Evolutionary conservation across 35 echinoderm and acorn worm species (phyloP).

Genomic region (Heliocidaris erythrogramma): DNA sequence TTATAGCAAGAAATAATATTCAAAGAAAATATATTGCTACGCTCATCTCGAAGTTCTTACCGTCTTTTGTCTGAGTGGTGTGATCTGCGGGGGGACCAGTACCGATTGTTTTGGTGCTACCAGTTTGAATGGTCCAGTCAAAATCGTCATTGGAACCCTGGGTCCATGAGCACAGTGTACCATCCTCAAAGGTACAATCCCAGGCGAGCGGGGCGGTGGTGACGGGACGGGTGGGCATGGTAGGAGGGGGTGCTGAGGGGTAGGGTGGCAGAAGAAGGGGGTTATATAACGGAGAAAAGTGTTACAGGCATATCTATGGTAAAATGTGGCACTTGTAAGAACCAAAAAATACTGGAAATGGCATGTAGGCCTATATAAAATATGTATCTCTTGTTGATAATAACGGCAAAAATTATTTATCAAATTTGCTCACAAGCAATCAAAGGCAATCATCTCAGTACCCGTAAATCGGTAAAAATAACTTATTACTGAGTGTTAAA

Average conservation of each 20-base stretch:
- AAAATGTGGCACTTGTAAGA: too few relatives aligned
- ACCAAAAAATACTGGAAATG: too few relatives aligned
- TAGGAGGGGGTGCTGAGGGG: not conserved
- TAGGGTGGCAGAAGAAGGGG: not conserved
- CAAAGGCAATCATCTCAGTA: too few relatives aligned
- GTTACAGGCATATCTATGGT: not conserved
- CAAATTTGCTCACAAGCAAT: too few relatives aligned
- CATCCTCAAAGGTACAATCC: constrained; percentile 57
- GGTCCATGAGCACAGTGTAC: constrained; percentile 65
- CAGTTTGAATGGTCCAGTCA: constrained; percentile 63
- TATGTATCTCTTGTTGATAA: too few relatives aligned
- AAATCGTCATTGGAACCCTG: constrained; percentile 66
- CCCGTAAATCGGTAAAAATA: too few relatives aligned
- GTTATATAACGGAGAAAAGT: not conserved
- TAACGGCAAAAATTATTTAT: too few relatives aligned
- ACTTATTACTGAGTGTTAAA: too few relatives aligned
- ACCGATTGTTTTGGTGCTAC: constrained; percentile 54
- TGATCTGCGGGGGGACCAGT: constrained; percentile 79
- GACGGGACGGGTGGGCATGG: not conserved
- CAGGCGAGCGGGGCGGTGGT: not conserved
- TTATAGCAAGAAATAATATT: too few relatives aligned
- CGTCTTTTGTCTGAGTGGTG: constrained; percentile 52
- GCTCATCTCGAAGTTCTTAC: not conserved
- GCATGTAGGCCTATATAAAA: too few relatives aligned
- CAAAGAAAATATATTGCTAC: too few relatives aligned